Conservation (phyloP, 2,797 vertebrate genomes). For the Geotrypetes seraphini region DNA sequence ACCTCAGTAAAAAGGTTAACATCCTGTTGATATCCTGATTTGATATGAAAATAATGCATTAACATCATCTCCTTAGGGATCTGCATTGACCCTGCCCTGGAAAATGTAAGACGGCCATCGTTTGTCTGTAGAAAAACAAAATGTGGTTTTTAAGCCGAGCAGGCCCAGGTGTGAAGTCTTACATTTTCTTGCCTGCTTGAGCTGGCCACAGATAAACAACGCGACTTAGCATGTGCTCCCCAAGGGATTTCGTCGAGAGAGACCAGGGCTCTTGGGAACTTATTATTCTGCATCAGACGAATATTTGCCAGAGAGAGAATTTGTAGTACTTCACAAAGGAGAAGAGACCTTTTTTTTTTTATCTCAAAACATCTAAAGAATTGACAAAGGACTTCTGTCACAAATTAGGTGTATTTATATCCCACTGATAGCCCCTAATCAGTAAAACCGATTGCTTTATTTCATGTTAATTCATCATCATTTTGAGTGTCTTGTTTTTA, state of each 20-base stretch:
- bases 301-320: too few relatives aligned
- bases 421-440: too few relatives aligned
- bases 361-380: too few relatives aligned
- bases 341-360: too few relatives aligned
- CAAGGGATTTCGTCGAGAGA: constrained; percentile 12
- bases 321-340: too few relatives aligned
- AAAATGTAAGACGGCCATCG: not conserved
- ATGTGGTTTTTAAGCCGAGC: constrained; percentile 11
- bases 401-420: too few relatives aligned
- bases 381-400: too few relatives aligned
- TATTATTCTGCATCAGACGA: constrained; percentile 28
- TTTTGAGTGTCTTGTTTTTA: too few relatives aligned
- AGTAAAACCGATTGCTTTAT: too few relatives aligned
- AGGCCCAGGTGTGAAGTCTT: not conserved
- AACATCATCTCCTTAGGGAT: not conserved
- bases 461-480: too few relatives aligned
- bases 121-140: constrained; percentile 14
- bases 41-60: constrained; percentile 14
- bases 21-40: constrained; percentile 9
- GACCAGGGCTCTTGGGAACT: constrained; percentile 12
- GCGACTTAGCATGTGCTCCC: constrained; percentile 13
- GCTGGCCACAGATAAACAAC: constrained; percentile 26
- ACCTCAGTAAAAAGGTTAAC: too few relatives aligned
- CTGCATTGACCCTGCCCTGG: not conserved
- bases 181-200: not conserved